A percentile compares a stretch with the other conserved stretches of the same genome.
These are phyloP conservation scores for Chlorodrepanis virens DNA, from an alignment of 2,113 vertebrate genomes.

Conservation along the genomic window DNA sequence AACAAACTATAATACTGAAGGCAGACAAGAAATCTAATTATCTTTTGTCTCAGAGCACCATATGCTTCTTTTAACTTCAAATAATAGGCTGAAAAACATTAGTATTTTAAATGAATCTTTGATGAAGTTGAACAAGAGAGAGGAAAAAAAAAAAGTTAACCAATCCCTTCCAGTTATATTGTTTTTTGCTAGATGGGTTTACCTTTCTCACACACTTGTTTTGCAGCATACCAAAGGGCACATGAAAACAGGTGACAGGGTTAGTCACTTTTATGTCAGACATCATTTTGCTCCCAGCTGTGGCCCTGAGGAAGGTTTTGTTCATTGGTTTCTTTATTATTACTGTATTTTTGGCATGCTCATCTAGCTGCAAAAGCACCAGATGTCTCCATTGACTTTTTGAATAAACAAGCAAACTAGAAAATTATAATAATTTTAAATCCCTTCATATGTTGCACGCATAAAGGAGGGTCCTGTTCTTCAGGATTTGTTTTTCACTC, in stretches of 20 bases:
- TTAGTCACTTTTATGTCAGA: constrained; percentile 45
- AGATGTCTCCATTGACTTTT: constrained; percentile 53
- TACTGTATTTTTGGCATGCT: constrained; percentile 19
- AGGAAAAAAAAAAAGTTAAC: background rate
- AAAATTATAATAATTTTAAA: constrained; percentile 33
- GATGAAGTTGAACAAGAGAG: constrained; percentile 29
- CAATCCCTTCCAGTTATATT: background rate
- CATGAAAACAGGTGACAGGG: constrained; percentile 18
- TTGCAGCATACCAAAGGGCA: constrained; percentile 12
- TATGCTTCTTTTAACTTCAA: constrained; percentile 72
- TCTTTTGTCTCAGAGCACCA: constrained; percentile 67
- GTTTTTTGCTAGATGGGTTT: constrained; percentile 22
- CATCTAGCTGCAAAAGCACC: constrained; percentile 31
- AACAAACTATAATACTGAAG: constrained; percentile 60
- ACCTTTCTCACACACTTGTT: constrained; percentile 33
- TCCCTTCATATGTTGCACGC: background rate
- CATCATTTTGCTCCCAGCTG: constrained; percentile 63
- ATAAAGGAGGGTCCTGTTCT: background rate
- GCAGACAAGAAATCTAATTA: constrained; percentile 74
- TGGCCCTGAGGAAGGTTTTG: constrained; percentile 38
- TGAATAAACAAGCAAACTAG: constrained; percentile 27
- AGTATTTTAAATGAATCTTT: constrained; percentile 64
- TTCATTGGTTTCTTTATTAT: background rate
- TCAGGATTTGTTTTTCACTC: background rate
- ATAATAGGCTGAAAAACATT: constrained; percentile 57